Base-by-base conservation (phyloP, 92 coral and sea anemone species). In the Heteractis magnifica region DNA sequence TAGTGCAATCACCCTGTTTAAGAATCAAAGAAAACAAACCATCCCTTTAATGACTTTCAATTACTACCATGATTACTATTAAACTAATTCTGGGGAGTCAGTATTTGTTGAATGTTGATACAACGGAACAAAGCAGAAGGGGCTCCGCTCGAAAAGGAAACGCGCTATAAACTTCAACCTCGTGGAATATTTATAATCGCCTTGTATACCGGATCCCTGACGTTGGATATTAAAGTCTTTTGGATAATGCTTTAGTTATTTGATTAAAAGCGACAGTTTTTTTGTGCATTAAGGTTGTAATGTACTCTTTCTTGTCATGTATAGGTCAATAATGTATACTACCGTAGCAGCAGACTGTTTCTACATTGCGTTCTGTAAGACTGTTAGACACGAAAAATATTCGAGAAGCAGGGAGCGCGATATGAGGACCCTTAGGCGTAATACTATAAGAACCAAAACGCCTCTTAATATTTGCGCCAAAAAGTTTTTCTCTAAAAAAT, bases 1-100 rank as follows among this genome's bases (percentile, higher is more conserved):
- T 78, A n/a, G n/a, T 26, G 34, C 81, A 78, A 13, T 56, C 53
- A 78, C 26, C 81, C 81, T 78, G 26, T 68, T 64, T 12, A 68
- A 68, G 73, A 68, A 68, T 0, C 51, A 59, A 78, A 20, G 71
- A 77, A 77, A 77, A 77, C 80, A 51, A 77, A 51, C 80, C 18
- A 68, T 68, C 9, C 11, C 3, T 23, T 68, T 68, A 68, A 68
- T 68, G 73, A 68, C 73, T 20, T 26, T 21, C 44, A 68, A 68
- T 68, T 23, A 23, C 49, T 26, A 26, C 44, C 4, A 5, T 68
- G 73, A 68, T 68, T 68, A 68, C 73, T 4, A 10, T 68, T 68
- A 20, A 68, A 21, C 6, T 5, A 64, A 16, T 64, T 64, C 71
- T 19, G 71, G 71, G 41, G 41, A 68, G 73, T 9, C 15, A 8